These are phyloP conservation scores for Parnassius apollo DNA, from an alignment of 2,888 invertebrate genomes.

Conservation along the genomic window DNA sequence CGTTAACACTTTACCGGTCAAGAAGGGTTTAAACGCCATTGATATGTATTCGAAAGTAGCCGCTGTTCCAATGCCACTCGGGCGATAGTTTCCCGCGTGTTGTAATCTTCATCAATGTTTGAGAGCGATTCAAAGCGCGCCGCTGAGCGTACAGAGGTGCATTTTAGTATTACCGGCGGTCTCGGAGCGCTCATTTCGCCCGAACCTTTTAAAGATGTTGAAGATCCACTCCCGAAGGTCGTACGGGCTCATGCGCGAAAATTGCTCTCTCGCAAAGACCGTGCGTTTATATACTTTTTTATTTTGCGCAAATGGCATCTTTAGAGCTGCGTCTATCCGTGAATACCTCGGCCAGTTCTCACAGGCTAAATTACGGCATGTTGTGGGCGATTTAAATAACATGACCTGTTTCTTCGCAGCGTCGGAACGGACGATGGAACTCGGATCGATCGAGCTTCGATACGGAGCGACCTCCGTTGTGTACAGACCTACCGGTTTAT, in stretches of 20 bases:
- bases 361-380: not conserved
- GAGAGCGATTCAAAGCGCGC: conserved; percentile 59
- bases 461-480: not conserved
- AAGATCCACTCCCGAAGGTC: conserved; percentile 34
- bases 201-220: conserved; percentile 48
- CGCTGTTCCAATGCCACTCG: conserved; percentile 32
- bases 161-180: conserved; percentile 63
- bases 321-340: conserved; percentile 43
- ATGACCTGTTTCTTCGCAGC: not conserved
- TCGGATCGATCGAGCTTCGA: too few species aligned
- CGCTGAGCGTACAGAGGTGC: conserved; percentile 64
- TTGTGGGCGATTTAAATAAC: not conserved
- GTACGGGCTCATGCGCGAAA: conserved; percentile 54
- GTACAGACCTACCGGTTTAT: not conserved
- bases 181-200: conserved; percentile 57
- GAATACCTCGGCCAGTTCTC: not conserved
- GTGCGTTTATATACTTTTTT: conserved; percentile 45
- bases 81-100: conserved; percentile 35
- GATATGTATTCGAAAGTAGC: conserved; percentile 31
- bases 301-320: conserved; percentile 41
- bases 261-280: conserved; percentile 60
- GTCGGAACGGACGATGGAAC: too few species aligned
- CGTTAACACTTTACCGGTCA: conserved; percentile 53
- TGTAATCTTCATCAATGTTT: conserved; percentile 61
- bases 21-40: conserved; percentile 45